phyloP scores from a whole-genome alignment of 2,113 vertebrate genomes.

The Ailuropoda melanoleuca region DNA sequence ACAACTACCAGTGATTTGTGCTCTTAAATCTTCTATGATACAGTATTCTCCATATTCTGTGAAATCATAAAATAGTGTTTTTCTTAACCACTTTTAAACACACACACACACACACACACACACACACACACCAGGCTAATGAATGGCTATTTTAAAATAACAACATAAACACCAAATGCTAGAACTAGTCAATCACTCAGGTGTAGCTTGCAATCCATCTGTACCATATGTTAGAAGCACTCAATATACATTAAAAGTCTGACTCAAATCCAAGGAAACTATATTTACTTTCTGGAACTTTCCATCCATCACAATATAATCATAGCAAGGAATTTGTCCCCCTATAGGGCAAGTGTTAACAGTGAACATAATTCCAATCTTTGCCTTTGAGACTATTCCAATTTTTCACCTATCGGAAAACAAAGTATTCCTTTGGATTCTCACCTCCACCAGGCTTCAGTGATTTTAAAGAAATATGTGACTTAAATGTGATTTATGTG shows the following conservation, averaged over 20 bases:
- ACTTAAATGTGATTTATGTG: constrained; percentile 38
- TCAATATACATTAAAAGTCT: neutral
- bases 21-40: constrained; percentile 54
- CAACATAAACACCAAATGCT: constrained; percentile 68
- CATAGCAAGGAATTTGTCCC: neutral
- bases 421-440: neutral
- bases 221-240: constrained; percentile 54
- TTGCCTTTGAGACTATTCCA: neutral
- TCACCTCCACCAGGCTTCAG: neutral
- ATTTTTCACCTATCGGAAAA: neutral
- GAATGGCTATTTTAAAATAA: constrained; percentile 72
- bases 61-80: constrained; percentile 53
- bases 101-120: neutral
- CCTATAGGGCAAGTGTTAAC: neutral
- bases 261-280: neutral
- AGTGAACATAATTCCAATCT: neutral
- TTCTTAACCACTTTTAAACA: constrained; percentile 33
- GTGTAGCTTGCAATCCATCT: constrained; percentile 61
- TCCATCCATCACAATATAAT: constrained; percentile 9
- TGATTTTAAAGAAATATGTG: constrained; percentile 30
- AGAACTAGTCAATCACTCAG: constrained; percentile 39
- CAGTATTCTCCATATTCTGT: constrained; percentile 41
- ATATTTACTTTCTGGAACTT: constrained; percentile 41
- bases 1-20: constrained; percentile 4
- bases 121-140: neutral